Evolutionary conservation across 2,113 vertebrate genomes (phyloP).

Genomic region (Xenopus tropicalis): DNA sequence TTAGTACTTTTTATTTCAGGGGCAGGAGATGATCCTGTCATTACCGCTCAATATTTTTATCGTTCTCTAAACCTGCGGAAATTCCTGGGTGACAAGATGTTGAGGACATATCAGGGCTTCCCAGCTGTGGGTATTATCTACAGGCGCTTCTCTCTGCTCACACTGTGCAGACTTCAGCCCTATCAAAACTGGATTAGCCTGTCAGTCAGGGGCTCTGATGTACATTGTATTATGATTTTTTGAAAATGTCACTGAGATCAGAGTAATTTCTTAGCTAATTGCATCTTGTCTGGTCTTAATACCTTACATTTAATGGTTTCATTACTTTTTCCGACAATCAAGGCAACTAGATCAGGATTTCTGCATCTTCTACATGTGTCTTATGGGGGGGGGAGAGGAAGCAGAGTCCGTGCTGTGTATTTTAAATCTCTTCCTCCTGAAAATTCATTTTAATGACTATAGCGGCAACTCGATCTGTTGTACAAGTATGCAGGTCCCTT

Average conservation of each 20-base stretch:
- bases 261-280: slow-evolving; percentile 99
- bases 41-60: slow-evolving; percentile 99
- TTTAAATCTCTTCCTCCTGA: not conserved
- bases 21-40: slow-evolving; percentile 99
- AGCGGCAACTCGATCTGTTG: not conserved
- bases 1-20: slow-evolving; percentile 99
- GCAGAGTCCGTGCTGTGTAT: not conserved
- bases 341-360: slow-evolving; percentile 62
- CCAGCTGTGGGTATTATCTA: slow-evolving; percentile 99
- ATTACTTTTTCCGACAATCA: slow-evolving; percentile 92
- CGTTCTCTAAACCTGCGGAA: slow-evolving; percentile 98
- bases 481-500: too few relatives aligned
- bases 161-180: slow-evolving; percentile 82
- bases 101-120: slow-evolving; percentile 97
- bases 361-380: slow-evolving; percentile 55
- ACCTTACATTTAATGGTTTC: slow-evolving; percentile 94
- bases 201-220: slow-evolving; percentile 87
- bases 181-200: slow-evolving; percentile 99
- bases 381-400: not conserved
- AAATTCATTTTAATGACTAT: not conserved
- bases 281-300: slow-evolving; percentile 98
- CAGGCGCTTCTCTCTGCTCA: slow-evolving; percentile 80
- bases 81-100: slow-evolving; percentile 94
- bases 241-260: slow-evolving; percentile 99
- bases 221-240: slow-evolving; percentile 98